phyloP scores from a whole-genome alignment of 2,797 vertebrate genomes.

The Coilia nasus region DNA sequence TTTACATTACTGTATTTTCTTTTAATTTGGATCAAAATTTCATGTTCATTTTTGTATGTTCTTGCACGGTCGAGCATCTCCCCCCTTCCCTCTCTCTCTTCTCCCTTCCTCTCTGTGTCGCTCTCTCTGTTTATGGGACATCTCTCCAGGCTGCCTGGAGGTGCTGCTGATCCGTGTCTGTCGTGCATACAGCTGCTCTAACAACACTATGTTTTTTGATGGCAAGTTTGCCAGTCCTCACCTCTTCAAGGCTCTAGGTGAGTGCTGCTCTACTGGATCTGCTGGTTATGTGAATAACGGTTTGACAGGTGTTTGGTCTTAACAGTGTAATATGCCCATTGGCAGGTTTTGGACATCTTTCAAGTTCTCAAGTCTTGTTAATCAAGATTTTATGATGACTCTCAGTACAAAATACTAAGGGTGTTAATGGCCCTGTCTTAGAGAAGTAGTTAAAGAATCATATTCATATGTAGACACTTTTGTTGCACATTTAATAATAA shows the following conservation, averaged over 20 bases:
- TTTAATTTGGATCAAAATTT: slow-evolving; percentile 62
- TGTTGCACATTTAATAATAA: too few species aligned
- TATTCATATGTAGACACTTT: neutral
- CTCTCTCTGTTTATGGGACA: slow-evolving; percentile 16
- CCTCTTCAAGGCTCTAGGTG: slow-evolving; percentile 90
- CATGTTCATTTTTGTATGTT: slow-evolving; percentile 50
- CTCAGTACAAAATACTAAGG: too few species aligned
- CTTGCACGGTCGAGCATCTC: slow-evolving; percentile 72
- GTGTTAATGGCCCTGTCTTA: neutral
- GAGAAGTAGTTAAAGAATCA: neutral
- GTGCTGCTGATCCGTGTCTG: slow-evolving; percentile 90
- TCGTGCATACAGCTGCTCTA: slow-evolving; percentile 84
- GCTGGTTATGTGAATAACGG: neutral
- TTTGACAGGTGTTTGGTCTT: neutral
- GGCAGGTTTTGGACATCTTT: neutral
- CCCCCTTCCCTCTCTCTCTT: slow-evolving; percentile 39
- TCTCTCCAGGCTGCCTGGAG: slow-evolving; percentile 84
- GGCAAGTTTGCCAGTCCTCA: slow-evolving; percentile 85
- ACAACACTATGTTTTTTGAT: slow-evolving; percentile 87
- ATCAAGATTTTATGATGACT: too few species aligned
- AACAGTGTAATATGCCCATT: too few species aligned
- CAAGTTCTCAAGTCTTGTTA: neutral
- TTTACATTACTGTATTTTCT: slow-evolving; percentile 38
- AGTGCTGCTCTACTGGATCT: slow-evolving; percentile 53
- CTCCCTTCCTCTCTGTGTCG: slow-evolving; percentile 24